Percentiles rank a stretch among this genome's conserved stretches.
phyloP scores from a whole-genome alignment of 2,113 vertebrate genomes.

The Aphyosemion australe region DNA sequence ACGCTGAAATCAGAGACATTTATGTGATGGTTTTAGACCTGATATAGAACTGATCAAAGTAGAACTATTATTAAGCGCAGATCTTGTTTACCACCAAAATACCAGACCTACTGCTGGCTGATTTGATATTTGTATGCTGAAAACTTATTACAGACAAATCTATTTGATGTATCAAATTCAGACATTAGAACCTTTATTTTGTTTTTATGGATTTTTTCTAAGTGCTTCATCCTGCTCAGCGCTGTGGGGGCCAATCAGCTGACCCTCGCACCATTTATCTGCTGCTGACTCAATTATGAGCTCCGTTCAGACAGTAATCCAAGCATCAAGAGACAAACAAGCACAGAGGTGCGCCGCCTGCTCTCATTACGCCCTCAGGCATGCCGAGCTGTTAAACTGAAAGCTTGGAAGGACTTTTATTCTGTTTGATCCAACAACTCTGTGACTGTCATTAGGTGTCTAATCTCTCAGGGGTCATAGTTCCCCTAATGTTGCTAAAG shows the following conservation, averaged over 20 bases:
- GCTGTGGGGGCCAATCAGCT: not conserved
- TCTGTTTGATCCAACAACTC: not conserved
- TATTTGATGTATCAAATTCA: not conserved
- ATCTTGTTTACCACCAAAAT: not conserved
- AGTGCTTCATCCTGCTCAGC: not conserved
- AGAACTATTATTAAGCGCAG: not conserved
- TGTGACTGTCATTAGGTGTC: not conserved
- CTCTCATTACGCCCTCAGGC: constrained; percentile 16
- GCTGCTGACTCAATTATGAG: constrained; percentile 12
- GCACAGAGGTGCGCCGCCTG: constrained; percentile 19
- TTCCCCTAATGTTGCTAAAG: no score
- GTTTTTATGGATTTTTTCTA: not conserved
- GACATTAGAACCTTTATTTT: constrained; percentile 11
- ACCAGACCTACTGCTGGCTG: not conserved
- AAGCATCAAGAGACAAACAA: constrained; percentile 27
- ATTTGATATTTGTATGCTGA: not conserved
- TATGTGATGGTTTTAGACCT: not conserved
- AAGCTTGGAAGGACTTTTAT: not conserved
- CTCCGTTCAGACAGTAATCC: constrained; percentile 13
- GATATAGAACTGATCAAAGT: constrained; percentile 23
- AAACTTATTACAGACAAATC: not conserved
- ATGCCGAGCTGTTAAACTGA: not conserved
- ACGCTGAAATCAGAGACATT: constrained; percentile 11
- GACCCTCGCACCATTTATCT: constrained; percentile 15
- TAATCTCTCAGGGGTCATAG: no score